phyloP scores from a whole-genome alignment of 2,888 invertebrate genomes.

The Lysandra coridon region DNA sequence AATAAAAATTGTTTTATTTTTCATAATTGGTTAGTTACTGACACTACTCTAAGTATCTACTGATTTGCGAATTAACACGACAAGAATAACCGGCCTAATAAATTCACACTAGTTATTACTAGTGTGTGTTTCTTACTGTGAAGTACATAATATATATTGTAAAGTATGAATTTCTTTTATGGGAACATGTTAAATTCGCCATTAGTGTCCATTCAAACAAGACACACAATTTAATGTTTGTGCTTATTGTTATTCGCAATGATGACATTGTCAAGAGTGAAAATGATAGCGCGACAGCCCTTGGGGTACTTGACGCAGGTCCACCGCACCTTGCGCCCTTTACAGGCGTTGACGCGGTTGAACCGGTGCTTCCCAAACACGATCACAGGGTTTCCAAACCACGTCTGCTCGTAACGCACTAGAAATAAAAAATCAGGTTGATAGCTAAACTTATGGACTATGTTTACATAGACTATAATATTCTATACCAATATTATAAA shows the following conservation, averaged over 20 bases:
- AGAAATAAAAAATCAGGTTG: background rate
- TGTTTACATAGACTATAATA: too few species aligned
- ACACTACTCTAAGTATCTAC: constrained; percentile 10
- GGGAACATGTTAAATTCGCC: background rate
- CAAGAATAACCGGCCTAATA: background rate
- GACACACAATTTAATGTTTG: constrained; percentile 42
- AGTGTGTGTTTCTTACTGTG: background rate
- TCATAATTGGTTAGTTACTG: too few species aligned
- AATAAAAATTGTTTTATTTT: too few species aligned
- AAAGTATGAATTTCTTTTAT: background rate
- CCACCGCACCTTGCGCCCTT: constrained; percentile 50
- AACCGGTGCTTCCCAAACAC: constrained; percentile 48
- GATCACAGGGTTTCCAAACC: background rate
- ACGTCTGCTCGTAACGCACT: background rate
- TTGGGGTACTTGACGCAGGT: constrained; percentile 45
- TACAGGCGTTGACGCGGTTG: constrained; percentile 44
- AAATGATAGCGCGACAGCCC: constrained; percentile 46
- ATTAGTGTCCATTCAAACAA: background rate
- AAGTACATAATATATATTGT: background rate
- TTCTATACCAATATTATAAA: too few species aligned
- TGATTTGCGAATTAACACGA: background rate
- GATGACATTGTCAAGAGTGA: constrained; percentile 47
- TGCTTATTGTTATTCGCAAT: constrained; percentile 47
- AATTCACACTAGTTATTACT: too few species aligned
- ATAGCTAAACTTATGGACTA: too few species aligned